Evolutionary conservation across 1,140 invertebrate genomes (phyloP).

Genomic region (Papilio glaucus): DNA sequence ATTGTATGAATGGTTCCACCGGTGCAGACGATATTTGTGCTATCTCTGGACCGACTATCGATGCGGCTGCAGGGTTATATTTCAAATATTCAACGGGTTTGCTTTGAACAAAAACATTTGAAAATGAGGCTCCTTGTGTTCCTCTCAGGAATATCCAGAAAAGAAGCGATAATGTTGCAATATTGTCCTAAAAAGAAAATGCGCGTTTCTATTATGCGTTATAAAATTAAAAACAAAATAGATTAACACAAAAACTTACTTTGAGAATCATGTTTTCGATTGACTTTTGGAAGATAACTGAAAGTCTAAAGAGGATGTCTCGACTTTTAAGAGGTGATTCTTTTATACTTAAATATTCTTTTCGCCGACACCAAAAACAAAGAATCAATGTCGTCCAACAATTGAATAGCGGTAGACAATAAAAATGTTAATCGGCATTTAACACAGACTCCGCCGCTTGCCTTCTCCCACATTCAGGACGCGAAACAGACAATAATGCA

Average conservation of each 20-base stretch:
- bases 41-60: constrained; percentile 48
- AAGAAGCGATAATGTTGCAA: constrained; percentile 44
- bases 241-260: constrained; percentile 60
- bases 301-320: constrained; percentile 63
- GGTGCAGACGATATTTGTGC: constrained; percentile 57
- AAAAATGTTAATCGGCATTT: constrained; percentile 78
- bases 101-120: constrained; percentile 67
- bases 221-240: constrained; percentile 2
- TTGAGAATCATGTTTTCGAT: constrained; percentile 73
- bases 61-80: constrained; percentile 52
- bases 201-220: constrained; percentile 27
- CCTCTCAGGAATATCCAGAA: constrained; percentile 43
- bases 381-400: constrained; percentile 78
- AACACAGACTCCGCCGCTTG: constrained; percentile 58
- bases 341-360: constrained; percentile 74
- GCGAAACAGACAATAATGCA: constrained; percentile 64
- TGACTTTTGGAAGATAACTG: constrained; percentile 72
- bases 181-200: constrained; percentile 54
- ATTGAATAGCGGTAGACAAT: constrained; percentile 76
- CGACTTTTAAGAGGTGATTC: constrained; percentile 74
- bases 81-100: constrained; percentile 60
- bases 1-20: constrained; percentile 50
- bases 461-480: constrained; percentile 66
- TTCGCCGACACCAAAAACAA: constrained; percentile 79
- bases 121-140: constrained; percentile 58